These are phyloP conservation scores for Drosophila ironensis DNA, from an alignment of 1,140 invertebrate species.

Conservation along the genomic window DNA sequence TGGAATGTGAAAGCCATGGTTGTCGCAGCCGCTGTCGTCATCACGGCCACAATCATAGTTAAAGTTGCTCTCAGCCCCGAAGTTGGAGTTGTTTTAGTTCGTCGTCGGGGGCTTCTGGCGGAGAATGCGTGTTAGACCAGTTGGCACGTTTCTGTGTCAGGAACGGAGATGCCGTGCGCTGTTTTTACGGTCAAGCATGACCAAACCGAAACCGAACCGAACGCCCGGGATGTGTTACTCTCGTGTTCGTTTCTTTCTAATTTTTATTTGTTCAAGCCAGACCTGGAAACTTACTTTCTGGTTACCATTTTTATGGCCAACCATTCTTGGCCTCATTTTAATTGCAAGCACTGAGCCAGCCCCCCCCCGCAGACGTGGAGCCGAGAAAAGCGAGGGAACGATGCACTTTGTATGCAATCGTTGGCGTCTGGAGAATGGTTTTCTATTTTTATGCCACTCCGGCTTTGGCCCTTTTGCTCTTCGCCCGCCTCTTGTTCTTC, in stretches of 20 bases:
- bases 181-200: conserved; percentile 54
- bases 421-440: conserved; percentile 35
- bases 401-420: conserved; percentile 70
- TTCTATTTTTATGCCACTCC: conserved; percentile 77
- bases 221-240: no score
- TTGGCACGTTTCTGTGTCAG: conserved; percentile 57
- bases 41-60: conserved; percentile 44
- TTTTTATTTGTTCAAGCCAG: conserved; percentile 60
- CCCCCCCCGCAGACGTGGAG: neutral
- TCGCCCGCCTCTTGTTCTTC: neutral
- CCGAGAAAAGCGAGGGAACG: neutral
- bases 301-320: conserved; percentile 51
- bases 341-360: conserved; percentile 51
- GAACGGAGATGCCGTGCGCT: conserved; percentile 9
- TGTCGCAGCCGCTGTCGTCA: no score
- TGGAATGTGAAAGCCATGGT: conserved; percentile 74
- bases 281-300: conserved; percentile 42
- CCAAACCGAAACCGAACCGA: conserved; percentile 12
- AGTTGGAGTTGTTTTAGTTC: conserved; percentile 15
- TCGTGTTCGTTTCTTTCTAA: conserved; percentile 42
- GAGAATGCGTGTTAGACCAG: conserved; percentile 64
- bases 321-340: conserved; percentile 66
- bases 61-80: conserved; percentile 8
- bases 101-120: conserved; percentile 1
- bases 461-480: conserved; percentile 15